A percentile compares a stretch with the other conserved stretches of the same genome.
phyloP scores from a whole-genome alignment of 2,888 invertebrate genomes.

The Elmis aenea region DNA sequence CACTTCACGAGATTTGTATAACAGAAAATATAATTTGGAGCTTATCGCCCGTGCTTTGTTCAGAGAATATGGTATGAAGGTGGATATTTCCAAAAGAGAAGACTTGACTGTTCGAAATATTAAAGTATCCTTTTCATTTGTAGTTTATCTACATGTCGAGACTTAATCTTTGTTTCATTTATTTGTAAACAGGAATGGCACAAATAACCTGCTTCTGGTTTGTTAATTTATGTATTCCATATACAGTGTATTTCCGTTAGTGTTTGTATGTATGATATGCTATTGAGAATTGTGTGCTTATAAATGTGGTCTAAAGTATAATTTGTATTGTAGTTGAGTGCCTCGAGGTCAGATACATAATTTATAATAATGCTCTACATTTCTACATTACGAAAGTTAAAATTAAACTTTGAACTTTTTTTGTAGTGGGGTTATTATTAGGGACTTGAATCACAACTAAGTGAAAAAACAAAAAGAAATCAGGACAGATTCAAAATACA shows the following conservation, averaged over 20 bases:
- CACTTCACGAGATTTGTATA: constrained; percentile 74
- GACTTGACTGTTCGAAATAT: constrained; percentile 78
- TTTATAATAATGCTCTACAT: too few relatives aligned
- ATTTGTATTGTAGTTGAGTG: too few relatives aligned
- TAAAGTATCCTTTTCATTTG: constrained; percentile 67
- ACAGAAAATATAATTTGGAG: constrained; percentile 82
- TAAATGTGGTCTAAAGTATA: too few relatives aligned
- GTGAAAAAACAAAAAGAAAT: too few relatives aligned
- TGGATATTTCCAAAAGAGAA: constrained; percentile 74
- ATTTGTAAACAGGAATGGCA: constrained; percentile 1
- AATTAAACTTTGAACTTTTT: too few relatives aligned
- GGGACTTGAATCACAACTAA: too few relatives aligned
- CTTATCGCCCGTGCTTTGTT: constrained; percentile 79
- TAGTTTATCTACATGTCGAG: constrained; percentile 1
- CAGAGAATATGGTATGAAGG: constrained; percentile 73
- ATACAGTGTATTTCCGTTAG: background rate
- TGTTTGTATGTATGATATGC: too few relatives aligned
- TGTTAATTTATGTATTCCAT: constrained; percentile 1
- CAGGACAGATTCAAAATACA: too few relatives aligned
- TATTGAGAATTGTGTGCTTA: too few relatives aligned
- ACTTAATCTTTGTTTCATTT: background rate
- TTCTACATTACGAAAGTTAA: too few relatives aligned
- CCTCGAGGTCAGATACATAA: too few relatives aligned
- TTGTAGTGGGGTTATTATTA: too few relatives aligned
- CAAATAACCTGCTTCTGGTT: background rate